A percentile compares a stretch with the other conserved stretches of the same genome.
phyloP scores from a whole-genome alignment of 1,140 invertebrate genomes.

The Sycophila sp. region DNA sequence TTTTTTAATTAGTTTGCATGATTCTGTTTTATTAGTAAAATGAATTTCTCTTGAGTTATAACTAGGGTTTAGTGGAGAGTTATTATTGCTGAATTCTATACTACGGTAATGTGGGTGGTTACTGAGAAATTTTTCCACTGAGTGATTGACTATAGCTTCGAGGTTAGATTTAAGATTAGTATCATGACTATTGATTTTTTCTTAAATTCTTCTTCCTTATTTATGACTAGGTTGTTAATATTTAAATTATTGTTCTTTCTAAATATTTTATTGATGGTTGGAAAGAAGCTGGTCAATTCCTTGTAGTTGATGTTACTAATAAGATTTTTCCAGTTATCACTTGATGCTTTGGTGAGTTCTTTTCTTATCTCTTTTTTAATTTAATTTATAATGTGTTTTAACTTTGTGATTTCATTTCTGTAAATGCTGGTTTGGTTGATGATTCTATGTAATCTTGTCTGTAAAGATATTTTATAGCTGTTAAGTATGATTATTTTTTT shows the following conservation, averaged over 20 bases:
- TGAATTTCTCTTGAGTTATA: not conserved
- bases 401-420: too few species aligned
- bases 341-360: not conserved
- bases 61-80: not conserved
- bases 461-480: too few species aligned
- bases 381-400: too few species aligned
- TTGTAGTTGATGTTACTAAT: not conserved
- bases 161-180: not conserved
- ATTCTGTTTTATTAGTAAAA: not conserved
- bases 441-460: too few species aligned
- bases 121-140: too few species aligned
- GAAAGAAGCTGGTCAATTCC: not conserved
- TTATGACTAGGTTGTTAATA: too few species aligned
- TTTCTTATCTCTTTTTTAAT: not conserved
- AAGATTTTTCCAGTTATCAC: too few species aligned
- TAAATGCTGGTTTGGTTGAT: too few species aligned
- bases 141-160: not conserved
- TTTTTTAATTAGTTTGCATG: not conserved
- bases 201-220: not conserved
- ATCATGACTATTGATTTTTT: not conserved
- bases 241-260: not conserved
- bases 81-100: not conserved
- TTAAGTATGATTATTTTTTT: too few species aligned
- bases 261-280: not conserved
- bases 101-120: too few species aligned